Conservation (phyloP, 2,113 vertebrate species). For the Tupaia chinensis region DNA sequence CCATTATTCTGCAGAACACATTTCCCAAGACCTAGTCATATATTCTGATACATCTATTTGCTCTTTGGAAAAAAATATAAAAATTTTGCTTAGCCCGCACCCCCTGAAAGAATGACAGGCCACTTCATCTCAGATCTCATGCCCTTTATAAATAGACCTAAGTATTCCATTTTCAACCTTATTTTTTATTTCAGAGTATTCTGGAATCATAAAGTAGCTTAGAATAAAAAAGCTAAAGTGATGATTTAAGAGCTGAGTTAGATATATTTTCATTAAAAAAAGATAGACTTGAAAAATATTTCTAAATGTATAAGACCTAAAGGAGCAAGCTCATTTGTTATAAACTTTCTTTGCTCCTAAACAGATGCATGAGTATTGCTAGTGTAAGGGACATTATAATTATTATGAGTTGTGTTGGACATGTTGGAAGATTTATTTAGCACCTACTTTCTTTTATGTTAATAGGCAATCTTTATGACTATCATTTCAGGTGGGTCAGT, state of each 20-base stretch:
- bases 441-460: conserved; percentile 1
- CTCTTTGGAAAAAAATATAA: background rate
- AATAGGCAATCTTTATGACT: background rate
- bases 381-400: background rate
- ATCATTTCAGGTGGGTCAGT: background rate
- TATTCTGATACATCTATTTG: background rate
- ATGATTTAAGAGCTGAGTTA: background rate
- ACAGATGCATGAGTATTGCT: background rate
- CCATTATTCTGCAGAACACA: background rate
- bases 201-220: background rate
- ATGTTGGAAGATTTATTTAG: background rate
- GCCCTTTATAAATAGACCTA: background rate
- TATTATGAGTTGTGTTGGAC: background rate
- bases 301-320: background rate
- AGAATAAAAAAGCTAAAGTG: conserved; percentile 16
- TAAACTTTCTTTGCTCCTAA: background rate
- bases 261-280: background rate
- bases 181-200: conserved; percentile 1
- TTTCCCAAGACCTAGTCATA: background rate
- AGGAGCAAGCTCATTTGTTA: background rate
- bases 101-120: background rate
- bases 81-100: background rate
- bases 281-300: background rate
- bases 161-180: background rate
- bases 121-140: background rate